Evolutionary conservation across 1,140 invertebrate species (phyloP), one percentile per base, ranked within the genome.

Genomic region (Brachionus calyciflorus): DNA sequence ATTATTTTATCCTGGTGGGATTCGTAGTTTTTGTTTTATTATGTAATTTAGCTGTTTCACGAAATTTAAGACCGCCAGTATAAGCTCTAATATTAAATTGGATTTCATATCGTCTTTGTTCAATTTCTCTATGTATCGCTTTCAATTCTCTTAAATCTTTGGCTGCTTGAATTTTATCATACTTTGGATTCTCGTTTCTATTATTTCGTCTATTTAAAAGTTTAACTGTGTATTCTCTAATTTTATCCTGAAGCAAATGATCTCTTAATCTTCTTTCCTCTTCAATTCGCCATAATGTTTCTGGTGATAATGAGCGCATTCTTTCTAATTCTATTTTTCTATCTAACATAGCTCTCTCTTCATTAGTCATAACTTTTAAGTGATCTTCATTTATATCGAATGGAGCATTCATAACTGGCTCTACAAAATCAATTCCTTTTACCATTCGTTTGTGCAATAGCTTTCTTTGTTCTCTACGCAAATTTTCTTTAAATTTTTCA

Each of bases 361-460:
- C 82, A 77, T 83, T 84, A 2, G 81, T 80, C 75, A 81, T 78
- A 48, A 84, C 78, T 68, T 81, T 82, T 51, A 83, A 79, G 41
- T 82, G 79, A 6, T 83, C 80, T 57, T 81, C 79, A 30, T 82
- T 80, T 44, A 83, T 80, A 65, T 80, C 83, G 81, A 81, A 84
- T 24, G 83, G 83, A 19, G 83, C 82, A 60, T 81, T 77, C 48
- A 80, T 80, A 10, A 80, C 82, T 44, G 82, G 80, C 44, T 83
- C 82, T 70, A 79, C 68, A 79, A 80, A 84, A 77, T 84, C 83
- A 26, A 73, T 46, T n/a, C 69, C 69, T 73, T 73, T 73, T 51
- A 73, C 14, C 46, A 73, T 37, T 9, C 69, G 46, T n/a, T 73
- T 73, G n/a, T 49, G 9, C 5, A 51, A 51, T 12, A 73, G 21